Evolutionary conservation across 1,140 invertebrate genomes (phyloP).

Genomic region (Venustaconcha ellipsiformis): DNA sequence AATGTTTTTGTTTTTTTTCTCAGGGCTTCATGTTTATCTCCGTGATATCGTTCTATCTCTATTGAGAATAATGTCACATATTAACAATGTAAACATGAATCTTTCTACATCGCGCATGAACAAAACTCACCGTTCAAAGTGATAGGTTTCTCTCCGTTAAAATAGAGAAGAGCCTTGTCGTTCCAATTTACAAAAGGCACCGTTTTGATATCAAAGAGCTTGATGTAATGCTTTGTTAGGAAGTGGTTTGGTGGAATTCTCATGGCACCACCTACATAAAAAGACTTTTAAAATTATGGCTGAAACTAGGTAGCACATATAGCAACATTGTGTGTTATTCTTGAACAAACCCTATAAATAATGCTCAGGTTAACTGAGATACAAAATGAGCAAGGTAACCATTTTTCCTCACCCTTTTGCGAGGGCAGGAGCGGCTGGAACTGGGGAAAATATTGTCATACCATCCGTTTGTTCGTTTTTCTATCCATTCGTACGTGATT

Average conservation of each 20-base stretch:
- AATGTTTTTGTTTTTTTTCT: too few relatives aligned
- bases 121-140: slow-evolving; percentile 23
- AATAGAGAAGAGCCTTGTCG: slow-evolving; percentile 12
- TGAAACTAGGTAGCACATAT: too few relatives aligned
- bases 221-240: slow-evolving; percentile 31
- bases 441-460: too few relatives aligned
- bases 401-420: too few relatives aligned
- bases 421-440: too few relatives aligned
- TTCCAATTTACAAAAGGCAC: slow-evolving; percentile 26
- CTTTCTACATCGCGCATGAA: not conserved
- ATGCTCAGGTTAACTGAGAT: too few relatives aligned
- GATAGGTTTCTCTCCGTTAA: slow-evolving; percentile 22
- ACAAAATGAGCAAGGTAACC: too few relatives aligned
- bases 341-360: too few relatives aligned
- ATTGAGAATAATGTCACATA: not conserved
- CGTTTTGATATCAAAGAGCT: slow-evolving; percentile 20
- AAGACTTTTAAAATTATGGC: too few relatives aligned
- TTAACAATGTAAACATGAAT: not conserved
- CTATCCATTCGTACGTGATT: too few relatives aligned
- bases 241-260: slow-evolving; percentile 32
- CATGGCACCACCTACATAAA: slow-evolving; percentile 34
- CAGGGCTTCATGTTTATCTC: not conserved
- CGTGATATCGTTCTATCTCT: not conserved
- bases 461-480: too few relatives aligned
- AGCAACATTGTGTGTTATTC: too few relatives aligned